These are phyloP conservation scores for Neodiprion pinetum DNA, from an alignment of 1,140 invertebrate genomes.

Conservation along the genomic window DNA sequence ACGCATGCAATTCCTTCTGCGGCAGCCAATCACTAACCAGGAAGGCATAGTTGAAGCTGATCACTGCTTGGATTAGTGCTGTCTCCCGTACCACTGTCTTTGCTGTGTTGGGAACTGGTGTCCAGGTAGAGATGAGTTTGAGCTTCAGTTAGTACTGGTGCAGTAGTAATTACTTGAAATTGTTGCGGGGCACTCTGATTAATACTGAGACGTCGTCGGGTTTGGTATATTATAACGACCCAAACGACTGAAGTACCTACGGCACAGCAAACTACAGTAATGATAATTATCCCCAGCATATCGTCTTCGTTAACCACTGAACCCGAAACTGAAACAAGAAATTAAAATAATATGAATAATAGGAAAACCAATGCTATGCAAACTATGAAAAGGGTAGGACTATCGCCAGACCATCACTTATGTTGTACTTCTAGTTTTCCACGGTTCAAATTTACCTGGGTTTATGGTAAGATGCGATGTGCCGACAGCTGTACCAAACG, in stretches of 20 bases:
- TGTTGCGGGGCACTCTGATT: slow-evolving; percentile 34
- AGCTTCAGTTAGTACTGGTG: slow-evolving; percentile 35
- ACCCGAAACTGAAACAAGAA: slow-evolving; percentile 44
- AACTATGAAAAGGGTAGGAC: slow-evolving; percentile 58
- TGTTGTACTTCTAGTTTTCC: slow-evolving; percentile 56
- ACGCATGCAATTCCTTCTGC: too few species aligned
- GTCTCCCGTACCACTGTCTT: slow-evolving; percentile 69
- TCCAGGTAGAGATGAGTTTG: slow-evolving; percentile 56
- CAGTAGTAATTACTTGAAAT: slow-evolving; percentile 23
- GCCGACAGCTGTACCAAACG: slow-evolving; percentile 73
- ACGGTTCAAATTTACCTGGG: slow-evolving; percentile 55
- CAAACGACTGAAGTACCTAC: slow-evolving; percentile 89
- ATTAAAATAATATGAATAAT: slow-evolving; percentile 25
- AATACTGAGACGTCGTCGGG: slow-evolving; percentile 68
- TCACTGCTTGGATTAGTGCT: slow-evolving; percentile 67
- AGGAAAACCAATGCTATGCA: slow-evolving; percentile 23
- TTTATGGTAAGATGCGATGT: slow-evolving; percentile 64
- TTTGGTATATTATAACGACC: slow-evolving; percentile 92
- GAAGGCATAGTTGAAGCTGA: slow-evolving; percentile 59
- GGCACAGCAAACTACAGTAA: slow-evolving; percentile 88
- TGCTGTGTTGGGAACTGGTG: slow-evolving; percentile 62
- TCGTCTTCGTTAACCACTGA: slow-evolving; percentile 68
- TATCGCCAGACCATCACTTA: slow-evolving; percentile 65
- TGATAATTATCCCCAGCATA: slow-evolving; percentile 85
- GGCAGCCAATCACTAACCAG: slow-evolving; percentile 39